Conservation (phyloP, 2,113 vertebrate genomes). For the Columba livia region DNA sequence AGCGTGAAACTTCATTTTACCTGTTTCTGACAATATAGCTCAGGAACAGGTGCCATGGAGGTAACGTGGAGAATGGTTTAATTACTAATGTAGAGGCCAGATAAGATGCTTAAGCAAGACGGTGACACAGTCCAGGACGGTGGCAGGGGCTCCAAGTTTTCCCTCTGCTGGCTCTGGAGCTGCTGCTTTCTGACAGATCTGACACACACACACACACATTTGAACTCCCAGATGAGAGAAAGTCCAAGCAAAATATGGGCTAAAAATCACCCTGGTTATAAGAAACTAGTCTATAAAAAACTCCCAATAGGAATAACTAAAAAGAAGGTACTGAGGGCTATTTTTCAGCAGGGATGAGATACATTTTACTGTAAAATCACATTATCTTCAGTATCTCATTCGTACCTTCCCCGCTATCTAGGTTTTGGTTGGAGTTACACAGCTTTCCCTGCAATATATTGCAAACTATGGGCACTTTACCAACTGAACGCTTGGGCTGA, state of each 20-base stretch:
- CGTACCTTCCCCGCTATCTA: neutral
- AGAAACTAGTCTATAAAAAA: neutral
- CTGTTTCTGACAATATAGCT: neutral
- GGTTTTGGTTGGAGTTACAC: neutral
- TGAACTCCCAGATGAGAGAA: neutral
- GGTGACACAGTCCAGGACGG: neutral
- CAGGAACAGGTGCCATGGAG: neutral
- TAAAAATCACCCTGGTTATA: neutral
- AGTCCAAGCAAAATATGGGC: neutral
- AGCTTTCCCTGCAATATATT: neutral
- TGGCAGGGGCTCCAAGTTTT: neutral
- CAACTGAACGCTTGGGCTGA: neutral
- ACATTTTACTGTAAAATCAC: neutral
- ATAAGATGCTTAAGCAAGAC: neutral
- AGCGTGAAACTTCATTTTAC: neutral
- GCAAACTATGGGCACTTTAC: neutral
- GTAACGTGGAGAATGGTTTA: fast-evolving
- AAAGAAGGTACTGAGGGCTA: neutral
- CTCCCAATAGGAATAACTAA: neutral
- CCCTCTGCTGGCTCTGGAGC: neutral
- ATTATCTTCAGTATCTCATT: neutral
- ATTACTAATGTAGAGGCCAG: fast-evolving
- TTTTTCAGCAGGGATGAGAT: neutral
- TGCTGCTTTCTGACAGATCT: neutral
- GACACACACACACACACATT: neutral